Evolutionary conservation across 2,113 vertebrate genomes (phyloP).

Genomic region (Lepus timidus): DNA sequence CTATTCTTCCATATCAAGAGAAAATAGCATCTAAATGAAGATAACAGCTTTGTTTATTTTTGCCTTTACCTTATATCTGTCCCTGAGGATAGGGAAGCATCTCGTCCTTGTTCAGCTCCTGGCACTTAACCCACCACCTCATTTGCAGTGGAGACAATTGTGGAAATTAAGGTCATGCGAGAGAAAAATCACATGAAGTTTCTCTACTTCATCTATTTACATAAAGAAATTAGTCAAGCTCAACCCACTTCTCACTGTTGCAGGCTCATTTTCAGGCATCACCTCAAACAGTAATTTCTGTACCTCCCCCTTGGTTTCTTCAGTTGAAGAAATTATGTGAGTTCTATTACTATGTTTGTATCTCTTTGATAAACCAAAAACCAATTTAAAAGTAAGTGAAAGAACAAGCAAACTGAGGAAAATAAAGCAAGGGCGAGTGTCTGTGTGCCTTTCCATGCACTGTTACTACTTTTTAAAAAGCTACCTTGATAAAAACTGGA

Average conservation of each 20-base stretch:
- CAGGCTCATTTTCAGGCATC: neutral
- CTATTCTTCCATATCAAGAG: too few species aligned
- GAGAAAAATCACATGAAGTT: neutral
- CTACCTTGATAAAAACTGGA: neutral
- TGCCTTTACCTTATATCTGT: neutral
- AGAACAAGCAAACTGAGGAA: too few species aligned
- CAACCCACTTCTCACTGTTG: neutral
- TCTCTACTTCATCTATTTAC: neutral
- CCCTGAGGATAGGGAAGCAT: neutral
- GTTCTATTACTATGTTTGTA: too few species aligned
- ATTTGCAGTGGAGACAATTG: neutral
- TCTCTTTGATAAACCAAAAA: too few species aligned
- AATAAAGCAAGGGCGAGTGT: too few species aligned
- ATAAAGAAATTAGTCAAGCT: neutral
- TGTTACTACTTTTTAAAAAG: too few species aligned
- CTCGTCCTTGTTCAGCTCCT: neutral
- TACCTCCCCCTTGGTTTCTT: neutral
- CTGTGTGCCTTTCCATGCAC: too few species aligned
- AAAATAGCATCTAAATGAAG: neutral
- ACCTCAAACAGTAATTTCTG: neutral
- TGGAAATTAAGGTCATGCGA: neutral
- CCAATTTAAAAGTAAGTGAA: too few species aligned
- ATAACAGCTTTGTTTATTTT: neutral
- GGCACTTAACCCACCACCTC: neutral
- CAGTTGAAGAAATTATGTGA: neutral